Conservation (phyloP, 2,113 vertebrate species). For the Coryphaenoides rupestris region DNA sequence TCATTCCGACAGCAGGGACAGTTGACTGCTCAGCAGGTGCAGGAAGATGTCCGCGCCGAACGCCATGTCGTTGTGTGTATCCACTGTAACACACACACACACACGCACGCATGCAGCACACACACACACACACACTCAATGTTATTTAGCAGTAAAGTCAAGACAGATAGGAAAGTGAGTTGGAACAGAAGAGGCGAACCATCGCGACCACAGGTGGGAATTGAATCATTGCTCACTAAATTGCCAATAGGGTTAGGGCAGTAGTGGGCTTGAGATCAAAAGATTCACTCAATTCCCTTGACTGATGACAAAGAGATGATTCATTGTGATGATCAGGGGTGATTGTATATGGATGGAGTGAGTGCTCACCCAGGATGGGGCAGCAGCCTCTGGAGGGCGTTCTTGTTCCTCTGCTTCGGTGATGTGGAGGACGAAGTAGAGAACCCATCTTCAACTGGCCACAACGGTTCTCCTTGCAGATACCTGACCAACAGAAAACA, state of each 20-base stretch:
- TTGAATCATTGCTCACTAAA: no score
- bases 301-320: background rate
- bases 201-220: no score
- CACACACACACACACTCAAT: no score
- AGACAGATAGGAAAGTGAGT: no score
- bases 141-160: no score
- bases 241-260: no score
- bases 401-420: constrained; percentile 94
- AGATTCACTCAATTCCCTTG: no score
- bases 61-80: constrained; percentile 90
- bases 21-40: constrained; percentile 89
- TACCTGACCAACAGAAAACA: constrained; percentile 72
- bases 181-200: no score
- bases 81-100: constrained; percentile 66
- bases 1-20: constrained; percentile 90
- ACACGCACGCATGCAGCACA: no score
- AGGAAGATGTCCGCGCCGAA: constrained; percentile 96
- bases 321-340: background rate
- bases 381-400: constrained; percentile 88
- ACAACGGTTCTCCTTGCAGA: constrained; percentile 90
- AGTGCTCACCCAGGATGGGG: constrained; percentile 81
- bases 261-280: no score
- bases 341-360: background rate
- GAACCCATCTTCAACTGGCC: constrained; percentile 93
- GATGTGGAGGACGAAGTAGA: constrained; percentile 92